Conservation (phyloP, 2,113 vertebrate species). For the Campylorhamphus procurvoides region DNA sequence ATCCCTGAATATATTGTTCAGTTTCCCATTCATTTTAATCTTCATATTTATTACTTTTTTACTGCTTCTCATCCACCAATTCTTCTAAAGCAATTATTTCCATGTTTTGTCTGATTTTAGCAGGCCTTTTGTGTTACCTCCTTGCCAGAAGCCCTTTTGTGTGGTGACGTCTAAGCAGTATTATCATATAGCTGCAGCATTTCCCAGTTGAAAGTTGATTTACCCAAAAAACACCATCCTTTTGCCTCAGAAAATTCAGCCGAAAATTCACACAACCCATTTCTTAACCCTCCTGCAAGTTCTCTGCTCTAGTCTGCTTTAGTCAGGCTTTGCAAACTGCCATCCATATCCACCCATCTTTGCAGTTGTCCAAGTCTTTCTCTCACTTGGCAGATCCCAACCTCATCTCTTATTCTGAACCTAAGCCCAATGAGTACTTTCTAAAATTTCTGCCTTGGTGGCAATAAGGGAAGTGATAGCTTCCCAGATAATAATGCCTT, state of each 20-base stretch:
- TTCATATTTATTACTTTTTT: not conserved
- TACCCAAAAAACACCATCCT: not conserved
- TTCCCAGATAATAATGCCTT: not conserved
- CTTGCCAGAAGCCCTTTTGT: not conserved
- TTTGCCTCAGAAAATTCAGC: not conserved
- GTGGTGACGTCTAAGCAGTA: not conserved
- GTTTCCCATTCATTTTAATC: not conserved
- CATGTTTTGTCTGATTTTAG: not conserved
- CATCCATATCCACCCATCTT: not conserved
- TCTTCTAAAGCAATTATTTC: not conserved
- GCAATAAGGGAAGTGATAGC: not conserved
- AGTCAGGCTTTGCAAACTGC: not conserved
- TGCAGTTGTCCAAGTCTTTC: not conserved
- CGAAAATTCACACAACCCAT: not conserved
- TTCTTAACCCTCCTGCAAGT: not conserved
- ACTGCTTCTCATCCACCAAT: not conserved
- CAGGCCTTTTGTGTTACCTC: not conserved
- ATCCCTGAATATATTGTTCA: not conserved
- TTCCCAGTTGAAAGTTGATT: not conserved
- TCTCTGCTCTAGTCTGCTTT: not conserved
- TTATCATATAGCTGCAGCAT: not conserved
- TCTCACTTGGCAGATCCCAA: not conserved
- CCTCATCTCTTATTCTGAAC: not conserved
- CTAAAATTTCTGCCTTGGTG: not conserved
- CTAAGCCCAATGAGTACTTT: not conserved